phyloP scores from a whole-genome alignment of 2,888 invertebrate species.

The Octonoba sinensis region DNA sequence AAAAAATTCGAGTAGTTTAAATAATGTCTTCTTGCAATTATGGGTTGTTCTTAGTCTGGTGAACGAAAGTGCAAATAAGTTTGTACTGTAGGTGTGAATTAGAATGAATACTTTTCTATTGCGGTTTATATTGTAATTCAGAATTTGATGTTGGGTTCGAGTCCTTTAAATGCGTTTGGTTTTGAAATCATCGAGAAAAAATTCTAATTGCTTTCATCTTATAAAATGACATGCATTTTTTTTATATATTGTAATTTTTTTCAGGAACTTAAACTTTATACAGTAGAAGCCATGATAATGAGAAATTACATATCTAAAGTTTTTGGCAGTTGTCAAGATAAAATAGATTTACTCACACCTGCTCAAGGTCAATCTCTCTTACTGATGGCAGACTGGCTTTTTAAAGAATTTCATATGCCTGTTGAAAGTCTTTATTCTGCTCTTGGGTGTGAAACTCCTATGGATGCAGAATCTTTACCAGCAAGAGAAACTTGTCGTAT shows the following conservation, averaged over 20 bases:
- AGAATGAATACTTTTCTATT: too few relatives aligned
- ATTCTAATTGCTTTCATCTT: too few relatives aligned
- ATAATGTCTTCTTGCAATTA: too few relatives aligned
- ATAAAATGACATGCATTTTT: too few relatives aligned
- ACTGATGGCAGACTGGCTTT: slow-evolving; percentile 56
- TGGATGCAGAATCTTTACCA: slow-evolving; percentile 17
- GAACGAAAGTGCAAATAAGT: too few relatives aligned
- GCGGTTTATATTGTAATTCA: too few relatives aligned
- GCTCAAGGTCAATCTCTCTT: slow-evolving; percentile 50
- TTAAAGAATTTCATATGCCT: slow-evolving; percentile 21
- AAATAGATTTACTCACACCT: slow-evolving; percentile 45
- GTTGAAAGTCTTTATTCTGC: slow-evolving; percentile 34
- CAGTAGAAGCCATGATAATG: slow-evolving; percentile 46
- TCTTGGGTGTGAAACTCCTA: slow-evolving; percentile 33
- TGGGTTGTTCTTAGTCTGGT: too few relatives aligned
- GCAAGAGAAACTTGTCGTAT: slow-evolving; percentile 41
- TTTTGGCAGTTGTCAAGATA: slow-evolving; percentile 40
- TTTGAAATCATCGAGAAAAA: too few relatives aligned
- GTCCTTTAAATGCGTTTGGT: too few relatives aligned
- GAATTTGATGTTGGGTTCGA: too few relatives aligned
- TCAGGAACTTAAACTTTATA: slow-evolving; percentile 22
- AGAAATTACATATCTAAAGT: slow-evolving; percentile 36
- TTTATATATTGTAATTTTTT: slow-evolving; percentile 8
- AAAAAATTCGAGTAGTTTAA: too few relatives aligned
- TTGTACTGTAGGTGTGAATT: too few relatives aligned